Evolutionary conservation across 2,113 vertebrate genomes (phyloP), one percentile per base, ranked within the genome.

Genomic region (Dendrocopos noguchii): DNA sequence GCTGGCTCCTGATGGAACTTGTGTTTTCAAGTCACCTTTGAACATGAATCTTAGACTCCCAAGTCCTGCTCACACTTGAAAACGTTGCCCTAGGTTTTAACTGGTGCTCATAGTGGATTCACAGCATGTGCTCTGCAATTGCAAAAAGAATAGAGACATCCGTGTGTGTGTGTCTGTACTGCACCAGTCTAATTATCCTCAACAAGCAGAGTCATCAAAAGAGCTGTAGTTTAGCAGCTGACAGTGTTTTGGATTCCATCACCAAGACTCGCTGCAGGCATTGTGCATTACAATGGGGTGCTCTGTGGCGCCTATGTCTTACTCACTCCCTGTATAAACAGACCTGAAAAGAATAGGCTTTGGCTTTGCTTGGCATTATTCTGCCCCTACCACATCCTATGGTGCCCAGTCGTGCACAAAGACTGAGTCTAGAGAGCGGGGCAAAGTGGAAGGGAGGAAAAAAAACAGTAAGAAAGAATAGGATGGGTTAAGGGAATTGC

Each of bases 131-230:
- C 88, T 53, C n/a, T 42, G 87, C 82, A 42, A 46, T 0, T 63
- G 93, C 87, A 66, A 2, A 22, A 77, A 95, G 90, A 95, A 96
- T 93, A 80, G 93, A 96, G 94, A 91, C 93, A 93, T 96, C 84
- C 82, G 8, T 89, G 9, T 89, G 56, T 90, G 94, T 95, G 90
- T 95, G 94, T 87, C 93, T 95, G 93, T 94, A 46, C 89, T 90
- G 90, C 95, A 88, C 82, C 93, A 94, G 87, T 8, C 94, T 95
- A 90, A 96, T 96, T 96, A 96, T 95, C 95, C 95, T 20, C 95
- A 96, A 95, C 95, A 95, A 96, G 94, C 91, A 95, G 81, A 95
- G 94, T 87, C 94, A 96, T 95, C 95, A 95, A 91, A 96, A 88
- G 93, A 87, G 72, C 91, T 71, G 93, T 63, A 91, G 85, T 44